Base-by-base conservation (phyloP, 2,888 invertebrate genomes). In the Eristalinus sepulchralis region DNA sequence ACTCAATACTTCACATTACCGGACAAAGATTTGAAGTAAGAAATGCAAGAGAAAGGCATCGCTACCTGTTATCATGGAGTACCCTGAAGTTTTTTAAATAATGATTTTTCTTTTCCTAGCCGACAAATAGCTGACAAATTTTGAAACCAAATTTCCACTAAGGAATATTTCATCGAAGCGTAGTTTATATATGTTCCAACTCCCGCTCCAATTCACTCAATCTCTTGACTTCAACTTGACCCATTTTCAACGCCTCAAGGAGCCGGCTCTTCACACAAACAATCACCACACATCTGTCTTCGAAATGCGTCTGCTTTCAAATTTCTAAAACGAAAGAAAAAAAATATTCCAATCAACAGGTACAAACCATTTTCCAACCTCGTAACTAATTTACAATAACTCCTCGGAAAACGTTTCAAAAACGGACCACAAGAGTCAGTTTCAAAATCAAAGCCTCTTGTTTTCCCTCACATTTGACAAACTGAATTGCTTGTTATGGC, bases 401-500 rank as follows among this genome's bases (percentile, higher is more conserved):
- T 76, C 47, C 27, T 71, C 27, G 55, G 31, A 80, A 62, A 20
- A 6, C 60, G 22, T 64, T 73, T 70, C 79, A 81, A 80, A 64
- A 33, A 68, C 39, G 11, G 47, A 47, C 76, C 66, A 53, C 64
- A 75, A 64, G 60, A 83, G 71, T 71, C 34, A 77, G 39, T 31
- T 70, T 64, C 10, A 33, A 63, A 70, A 53, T 33, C 63, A 72
- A 77, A 57, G 31, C 17, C 39, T 66, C 64, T 86, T 86, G 66
- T 82, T 79, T 82, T 83, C 71, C 47, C 66, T 67, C 55, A 55
- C 20, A 86, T 75, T 76, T 88, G 88, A 84, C 88, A 88, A 75
- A 75, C 84, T 86, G 72, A 89, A 88, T 89, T 85, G 79, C 85
- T 88, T 89, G 88, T 88, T 89, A 88, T 89, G 89, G 88, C 89